Evolutionary conservation across 2,113 vertebrate genomes (phyloP).

Genomic region (Thunnus maccoyii): DNA sequence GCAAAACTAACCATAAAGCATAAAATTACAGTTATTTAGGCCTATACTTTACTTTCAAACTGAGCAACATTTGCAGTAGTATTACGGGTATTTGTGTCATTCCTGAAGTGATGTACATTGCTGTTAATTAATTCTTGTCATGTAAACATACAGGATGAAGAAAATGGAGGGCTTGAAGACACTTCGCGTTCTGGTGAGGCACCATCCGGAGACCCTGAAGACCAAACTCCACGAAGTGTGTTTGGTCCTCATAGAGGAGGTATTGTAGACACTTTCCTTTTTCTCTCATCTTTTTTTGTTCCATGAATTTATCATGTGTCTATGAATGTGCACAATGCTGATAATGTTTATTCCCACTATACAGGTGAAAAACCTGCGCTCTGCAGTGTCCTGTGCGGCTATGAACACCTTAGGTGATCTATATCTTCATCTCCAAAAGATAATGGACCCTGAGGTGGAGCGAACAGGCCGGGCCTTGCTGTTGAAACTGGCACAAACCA

Average conservation of each 20-base stretch:
- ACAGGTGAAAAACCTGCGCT: neutral
- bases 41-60: too few species aligned
- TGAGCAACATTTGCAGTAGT: too few species aligned
- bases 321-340: too few species aligned
- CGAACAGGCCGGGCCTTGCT: neutral
- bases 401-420: neutral
- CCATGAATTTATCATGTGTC: too few species aligned
- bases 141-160: too few species aligned
- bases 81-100: too few species aligned
- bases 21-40: too few species aligned
- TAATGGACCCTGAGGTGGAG: neutral
- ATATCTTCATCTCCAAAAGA: neutral
- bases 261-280: neutral
- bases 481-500: conserved; percentile 1
- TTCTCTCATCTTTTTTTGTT: neutral
- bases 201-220: neutral
- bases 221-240: neutral
- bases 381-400: neutral
- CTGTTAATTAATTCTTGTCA: neutral
- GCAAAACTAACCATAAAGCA: too few species aligned
- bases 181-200: too few species aligned
- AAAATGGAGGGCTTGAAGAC: too few species aligned
- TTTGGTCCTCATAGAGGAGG: neutral
- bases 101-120: neutral
- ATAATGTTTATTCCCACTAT: neutral